Evolutionary conservation across 2,113 vertebrate species (phyloP), one percentile per base, ranked within the genome.

Genomic region (Microcebus lehilahytsara): DNA sequence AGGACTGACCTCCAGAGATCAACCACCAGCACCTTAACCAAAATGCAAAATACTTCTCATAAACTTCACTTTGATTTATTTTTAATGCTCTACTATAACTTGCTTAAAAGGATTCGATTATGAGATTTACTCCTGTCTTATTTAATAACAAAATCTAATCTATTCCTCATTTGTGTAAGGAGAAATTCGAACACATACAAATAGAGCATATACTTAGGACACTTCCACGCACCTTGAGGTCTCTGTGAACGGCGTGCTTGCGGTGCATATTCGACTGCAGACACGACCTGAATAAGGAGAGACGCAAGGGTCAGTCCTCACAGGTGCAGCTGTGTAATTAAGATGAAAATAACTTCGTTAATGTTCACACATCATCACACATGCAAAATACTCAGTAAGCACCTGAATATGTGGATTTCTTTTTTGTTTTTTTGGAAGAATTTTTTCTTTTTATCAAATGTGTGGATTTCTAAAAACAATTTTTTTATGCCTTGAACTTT

Each of bases 181-280:
- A 56, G 40, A 74, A 32, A 79, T 40, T 5, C 6, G 62, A n/a
- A 19, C 1, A 34, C 20, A 60, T 9, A 46, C 25, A 2, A 11
- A 40, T 2, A 34, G 1, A 67, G 74, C 4, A 13, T 1, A 23
- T 22, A 8, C 11, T 13, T 12, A 30, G 34, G 14, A 46, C 12
- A 4, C 3, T 11, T 17, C 5, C 90, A 96, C 99, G 99, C 98
- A 99, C 99, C 99, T 99, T 99, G 96, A 99, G 99, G 98, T 99
- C 99, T 98, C 99, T 98, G 98, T 99, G 99, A 97, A 99, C 99
- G 85, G 99, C 99, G 98, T 99, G 99, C 98, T 99, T 99, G 98
- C 99, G 99, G 98, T 99, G 98, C 99, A 98, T 99, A 99, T 98
- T 99, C 99, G 98, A 99, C 99, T 89, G 99, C 99, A 91, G 99